Base-by-base conservation (phyloP, 2,888 invertebrate genomes). In the Craniophora ligustri region DNA sequence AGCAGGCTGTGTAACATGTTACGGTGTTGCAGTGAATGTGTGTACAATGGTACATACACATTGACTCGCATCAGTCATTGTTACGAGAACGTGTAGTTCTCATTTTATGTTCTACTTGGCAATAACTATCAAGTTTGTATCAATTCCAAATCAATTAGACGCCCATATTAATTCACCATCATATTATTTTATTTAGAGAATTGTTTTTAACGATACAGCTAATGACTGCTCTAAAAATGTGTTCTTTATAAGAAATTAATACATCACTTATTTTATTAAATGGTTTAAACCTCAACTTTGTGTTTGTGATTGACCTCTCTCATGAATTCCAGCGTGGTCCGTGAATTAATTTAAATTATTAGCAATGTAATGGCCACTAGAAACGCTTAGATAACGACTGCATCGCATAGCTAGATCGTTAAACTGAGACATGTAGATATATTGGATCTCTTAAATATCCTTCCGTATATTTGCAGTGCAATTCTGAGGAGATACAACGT, bases 251-350 rank as follows among this genome's bases (percentile, higher is more conserved):
- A 85, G 81, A 88, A 89, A 89, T 85, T 88, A 88, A 88, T 87
- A 90, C 91, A 88, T 92, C 87, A 91, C 88, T 93, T 92, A 93
- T 93, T 93, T 93, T 92, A 93, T 87, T 93, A 92, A 93, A 93
- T 88, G 86, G 88, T 89, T 89, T 90, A 85, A 88, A 87, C 83
- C 67, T 76, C 71, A 56, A 23, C 26, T n/a, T n/a, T 75, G 57
- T 72, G 70, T 76, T 63, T 67, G 38, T 26, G 23, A 38, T 60
- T 23, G 35, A 42, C 14, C 40, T n/a, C 36, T 36, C 38, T 30
- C 39, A n/a, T n/a, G n/a, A 23, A 57, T 45, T 45, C 45, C 14
- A 32, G 23, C 39, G 32, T 42, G 11, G 21, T 36, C 32, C 18
- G 13, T 54, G 49, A 38, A 62, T 68, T 48, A 45, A 41, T 57